Base-by-base conservation (phyloP, 2,888 invertebrate species). In the Drosophila demipolita region DNA sequence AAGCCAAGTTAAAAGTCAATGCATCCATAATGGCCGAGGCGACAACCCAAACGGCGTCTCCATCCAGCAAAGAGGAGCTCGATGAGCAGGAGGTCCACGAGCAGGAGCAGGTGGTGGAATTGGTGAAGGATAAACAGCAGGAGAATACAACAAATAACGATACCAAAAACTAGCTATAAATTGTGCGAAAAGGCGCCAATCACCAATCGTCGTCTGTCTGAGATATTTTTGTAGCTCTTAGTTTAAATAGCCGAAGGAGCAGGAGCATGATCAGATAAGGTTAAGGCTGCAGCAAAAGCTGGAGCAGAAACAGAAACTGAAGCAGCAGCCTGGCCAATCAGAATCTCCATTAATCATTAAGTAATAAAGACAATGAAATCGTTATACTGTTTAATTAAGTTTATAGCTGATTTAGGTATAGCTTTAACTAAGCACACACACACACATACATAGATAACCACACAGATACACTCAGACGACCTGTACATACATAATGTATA, bases 151-250 rank as follows among this genome's bases (percentile, higher is more conserved):
- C 60, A 66, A 70, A 80, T 55, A 81, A 64, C 50, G 61, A 83
- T 84, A 83, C 83, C 83, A 83, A 83, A 83, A 84, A 83, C 75
- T 83, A 83, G 87, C 63, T 73, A 68, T 83, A 77, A 73, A 66
- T 59, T 57, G 38, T 38, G 7, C 15, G 29, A 57, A 49, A 80
- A 49, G 54, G 33, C 53, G 42, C 32, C 48, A 45, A 54, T 36
- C 54, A 26, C 26, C 26, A 23, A 38, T 55, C 20, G 33, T 32
- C 60, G 80, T 74, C 69, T 71, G 58, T 66, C 72, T 65, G 58
- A 71, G 66, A 77, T 75, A 69, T 58, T 57, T 71, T 65, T 15
- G 42, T 66, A 74, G 58, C 40, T 54, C n/a, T 33, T 60, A 66
- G 26, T 36, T 42, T 62, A 53, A 26, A 52, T 29, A 52, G 26